phyloP scores from a whole-genome alignment of 2,113 vertebrate species.

The Andinoacara biseriatus region DNA sequence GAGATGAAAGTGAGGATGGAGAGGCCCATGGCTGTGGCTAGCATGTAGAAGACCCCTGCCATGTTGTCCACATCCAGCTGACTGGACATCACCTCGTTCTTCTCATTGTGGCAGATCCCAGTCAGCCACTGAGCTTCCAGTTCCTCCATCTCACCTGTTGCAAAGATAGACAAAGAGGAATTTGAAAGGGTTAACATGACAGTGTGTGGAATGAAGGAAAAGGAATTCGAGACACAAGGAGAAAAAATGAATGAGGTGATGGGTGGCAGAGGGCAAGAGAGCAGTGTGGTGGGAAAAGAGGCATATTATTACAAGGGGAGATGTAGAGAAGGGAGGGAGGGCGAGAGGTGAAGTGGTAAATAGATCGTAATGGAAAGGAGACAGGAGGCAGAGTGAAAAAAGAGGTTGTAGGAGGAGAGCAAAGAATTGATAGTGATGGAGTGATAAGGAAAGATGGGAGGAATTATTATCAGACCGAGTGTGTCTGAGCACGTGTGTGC shows the following conservation, averaged over 20 bases:
- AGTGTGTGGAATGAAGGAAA: background rate
- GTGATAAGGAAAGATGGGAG: conserved; percentile 53
- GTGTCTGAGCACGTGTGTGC: conserved; percentile 2
- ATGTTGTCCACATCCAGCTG: conserved; percentile 99
- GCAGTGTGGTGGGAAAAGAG: background rate
- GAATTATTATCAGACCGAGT: conserved; percentile 53
- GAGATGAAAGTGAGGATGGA: conserved; percentile 96
- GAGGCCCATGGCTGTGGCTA: conserved; percentile 96
- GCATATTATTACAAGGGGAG: conserved; percentile 25
- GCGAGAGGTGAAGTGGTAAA: conserved; percentile 59
- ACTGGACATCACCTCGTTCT: conserved; percentile 99
- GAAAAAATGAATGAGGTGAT: background rate
- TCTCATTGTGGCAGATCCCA: conserved; percentile 97
- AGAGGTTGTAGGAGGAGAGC: conserved; percentile 15
- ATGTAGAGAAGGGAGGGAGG: conserved; percentile 22
- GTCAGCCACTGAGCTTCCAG: conserved; percentile 96
- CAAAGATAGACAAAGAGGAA: background rate
- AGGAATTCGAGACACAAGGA: background rate
- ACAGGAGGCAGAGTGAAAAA: conserved; percentile 41
- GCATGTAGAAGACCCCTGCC: conserved; percentile 99
- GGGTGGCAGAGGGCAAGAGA: background rate
- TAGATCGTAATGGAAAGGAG: conserved; percentile 65
- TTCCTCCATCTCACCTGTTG: conserved; percentile 97
- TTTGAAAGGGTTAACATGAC: background rate
- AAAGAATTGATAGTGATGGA: conserved; percentile 58